These are phyloP conservation scores for Trinectes maculatus DNA, from an alignment of 2,113 vertebrate genomes.

Conservation along the genomic window DNA sequence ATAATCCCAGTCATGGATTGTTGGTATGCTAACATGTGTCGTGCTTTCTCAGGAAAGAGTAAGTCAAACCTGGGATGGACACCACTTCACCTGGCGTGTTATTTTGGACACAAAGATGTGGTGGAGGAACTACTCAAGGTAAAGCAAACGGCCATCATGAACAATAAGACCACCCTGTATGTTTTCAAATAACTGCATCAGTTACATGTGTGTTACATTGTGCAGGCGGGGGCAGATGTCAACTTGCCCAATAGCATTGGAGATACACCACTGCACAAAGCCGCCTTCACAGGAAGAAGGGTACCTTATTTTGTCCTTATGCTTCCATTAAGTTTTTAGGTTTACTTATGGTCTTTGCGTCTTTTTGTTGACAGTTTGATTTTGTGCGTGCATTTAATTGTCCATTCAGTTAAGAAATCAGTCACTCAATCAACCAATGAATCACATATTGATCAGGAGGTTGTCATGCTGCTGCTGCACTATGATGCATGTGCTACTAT, in stretches of 20 bases:
- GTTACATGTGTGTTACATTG: constrained; percentile 21
- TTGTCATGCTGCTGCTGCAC: constrained; percentile 94
- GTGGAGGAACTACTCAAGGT: constrained; percentile 94
- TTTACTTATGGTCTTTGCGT: constrained; percentile 1
- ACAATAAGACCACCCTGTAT: background rate
- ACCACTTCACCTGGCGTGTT: constrained; percentile 95
- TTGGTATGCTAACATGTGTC: background rate
- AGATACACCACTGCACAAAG: constrained; percentile 93
- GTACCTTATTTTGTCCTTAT: constrained; percentile 65
- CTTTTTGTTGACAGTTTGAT: constrained; percentile 19
- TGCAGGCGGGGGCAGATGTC: constrained; percentile 90
- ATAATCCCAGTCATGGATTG: background rate
- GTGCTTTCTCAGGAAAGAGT: constrained; percentile 86
- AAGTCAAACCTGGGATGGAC: constrained; percentile 97
- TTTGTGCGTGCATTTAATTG: constrained; percentile 46
- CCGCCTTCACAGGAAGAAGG: constrained; percentile 95
- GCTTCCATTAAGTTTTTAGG: background rate
- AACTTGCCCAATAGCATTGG: constrained; percentile 94
- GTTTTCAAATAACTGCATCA: background rate
- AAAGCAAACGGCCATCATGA: background rate
- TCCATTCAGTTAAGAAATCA: constrained; percentile 28
- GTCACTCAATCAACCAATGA: constrained; percentile 37
- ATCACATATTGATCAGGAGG: constrained; percentile 83
- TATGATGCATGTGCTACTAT: constrained; percentile 88
- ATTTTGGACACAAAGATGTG: constrained; percentile 93